Evolutionary conservation across 1,140 invertebrate species (phyloP), one percentile per base, ranked within the genome.

Genomic region (Aphaenogaster ashmeadi): DNA sequence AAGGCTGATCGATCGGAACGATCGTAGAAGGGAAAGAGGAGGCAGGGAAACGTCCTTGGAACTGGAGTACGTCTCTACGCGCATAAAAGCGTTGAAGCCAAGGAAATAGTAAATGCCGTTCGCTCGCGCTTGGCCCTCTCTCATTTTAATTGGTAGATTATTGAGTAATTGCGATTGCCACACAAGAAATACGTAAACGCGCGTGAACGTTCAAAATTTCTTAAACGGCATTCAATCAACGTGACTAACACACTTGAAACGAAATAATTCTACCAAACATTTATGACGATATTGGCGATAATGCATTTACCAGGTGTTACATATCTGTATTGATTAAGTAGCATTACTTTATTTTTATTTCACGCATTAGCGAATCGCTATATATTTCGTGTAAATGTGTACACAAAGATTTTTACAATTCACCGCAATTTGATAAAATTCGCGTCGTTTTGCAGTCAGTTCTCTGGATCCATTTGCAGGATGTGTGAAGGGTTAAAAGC

Each of bases 401-500:
- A 54, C 56, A 33, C 41, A 13, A 47, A 74, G 47, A 84, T 84
- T 75, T 84, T 84, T 74, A 21, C 41, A 47, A 74, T 62, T 75
- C 33, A 36, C 47, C 6, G 27, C 67, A 58, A 56, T 69, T 83
- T 54, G 44, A 75, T 74, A 8, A 74, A 60, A 60, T 47, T 60
- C 27, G 67, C 15, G 33, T 9, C 2, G n/a, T 47, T 64, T 74
- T 74, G 18, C 11, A 60, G 13, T 47, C 44, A 5, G 33, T 69
- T 54, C 62, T 41, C 69, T 15, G 52, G 54, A 60, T 74, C 41
- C 47, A 44, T 74, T 84, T 84, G 41, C 27, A 38, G 41, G 18
- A 60, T 69, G 18, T 50, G 27, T 47, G 54, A 84, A 47, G 41
- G 38, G 69, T 60, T 74, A 74, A 84, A 74, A 84, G 69, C 69